Base-by-base conservation (phyloP, 35 echinoderm and acorn worm species). In the Diadema setosum region DNA sequence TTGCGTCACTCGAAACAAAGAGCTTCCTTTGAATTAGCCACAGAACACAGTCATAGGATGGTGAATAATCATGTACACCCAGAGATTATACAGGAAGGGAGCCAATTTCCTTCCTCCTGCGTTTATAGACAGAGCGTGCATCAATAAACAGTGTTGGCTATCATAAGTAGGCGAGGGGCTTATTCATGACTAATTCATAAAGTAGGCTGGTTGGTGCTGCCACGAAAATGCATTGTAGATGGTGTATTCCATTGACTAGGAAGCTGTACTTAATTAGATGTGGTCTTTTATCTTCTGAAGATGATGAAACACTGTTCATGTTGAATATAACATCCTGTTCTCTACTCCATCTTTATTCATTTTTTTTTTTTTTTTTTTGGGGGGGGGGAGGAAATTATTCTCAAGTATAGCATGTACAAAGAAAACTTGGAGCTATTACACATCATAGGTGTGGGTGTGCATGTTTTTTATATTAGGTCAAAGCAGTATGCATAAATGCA, bases 41-140 rank as follows among this genome's bases (percentile, higher is more conserved):
- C 63, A 8, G 30, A 67, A 67, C 37, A 26, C 37, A 67, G 63
- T 67, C 73, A 44, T 78, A 44, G 73, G 73, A 14, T 44, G 40
- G 40, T 78, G 73, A 78, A 78, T 78, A 78, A 78, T 78, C n/a
- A 41, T 42, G 44, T 36, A 44, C 73, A 78, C 25, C 26, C 30
- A 67, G 1, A 33, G 29, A 42, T 43, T 23, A n/a, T 78, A 78
- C 73, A 78, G 73, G 73, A 78, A 78, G 73, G 30, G 14, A 23
- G 73, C 40, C 73, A 9, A 32, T 78, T 78, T 78, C 73, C 73
- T 78, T 78, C 73, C 73, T 6, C n/a, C n/a, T n/a, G n/a, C n/a
- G n/a, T 16, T 26, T 63, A 67, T 67, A 67, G 30, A 67, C 37
- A 67, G 27, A 67, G 63, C 63, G 37, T 1, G 63, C 63, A 6